phyloP scores from a whole-genome alignment of 2,113 vertebrate species.

The Brienomyrus brachyistius region DNA sequence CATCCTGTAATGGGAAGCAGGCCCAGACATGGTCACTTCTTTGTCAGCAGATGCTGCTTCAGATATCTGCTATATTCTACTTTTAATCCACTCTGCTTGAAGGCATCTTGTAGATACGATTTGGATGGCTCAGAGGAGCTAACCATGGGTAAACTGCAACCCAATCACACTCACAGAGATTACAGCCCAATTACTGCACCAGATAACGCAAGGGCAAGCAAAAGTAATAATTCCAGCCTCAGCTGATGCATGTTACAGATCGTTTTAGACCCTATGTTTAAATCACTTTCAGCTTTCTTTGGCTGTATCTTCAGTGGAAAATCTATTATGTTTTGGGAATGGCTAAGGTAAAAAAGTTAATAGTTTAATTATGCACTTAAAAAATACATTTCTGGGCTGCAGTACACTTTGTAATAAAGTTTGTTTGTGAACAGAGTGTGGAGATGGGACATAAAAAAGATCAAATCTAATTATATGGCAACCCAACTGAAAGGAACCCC shows the following conservation, averaged over 20 bases:
- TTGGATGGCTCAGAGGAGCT: not conserved
- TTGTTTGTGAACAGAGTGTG: slow-evolving; percentile 15
- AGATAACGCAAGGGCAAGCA: not conserved
- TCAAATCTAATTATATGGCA: slow-evolving; percentile 16
- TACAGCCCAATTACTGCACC: not conserved
- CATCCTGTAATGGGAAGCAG: too few species aligned
- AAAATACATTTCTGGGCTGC: not conserved
- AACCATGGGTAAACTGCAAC: slow-evolving; percentile 20
- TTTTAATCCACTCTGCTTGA: not conserved
- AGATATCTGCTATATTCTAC: slow-evolving; percentile 3
- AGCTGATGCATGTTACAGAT: not conserved
- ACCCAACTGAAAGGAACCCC: not conserved
- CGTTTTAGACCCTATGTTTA: not conserved
- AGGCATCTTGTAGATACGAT: not conserved
- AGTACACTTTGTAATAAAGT: not conserved
- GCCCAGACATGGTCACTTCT: not conserved
- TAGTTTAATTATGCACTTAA: not conserved
- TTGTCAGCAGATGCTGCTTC: not conserved
- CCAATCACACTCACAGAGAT: slow-evolving; percentile 20
- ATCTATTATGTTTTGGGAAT: not conserved
- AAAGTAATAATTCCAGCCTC: not conserved
- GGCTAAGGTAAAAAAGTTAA: not conserved
- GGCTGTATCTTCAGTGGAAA: not conserved
- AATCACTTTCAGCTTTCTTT: not conserved
- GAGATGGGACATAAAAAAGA: slow-evolving; percentile 10